Evolutionary conservation across 1,140 invertebrate genomes (phyloP).

Genomic region (Pomacea maculata): DNA sequence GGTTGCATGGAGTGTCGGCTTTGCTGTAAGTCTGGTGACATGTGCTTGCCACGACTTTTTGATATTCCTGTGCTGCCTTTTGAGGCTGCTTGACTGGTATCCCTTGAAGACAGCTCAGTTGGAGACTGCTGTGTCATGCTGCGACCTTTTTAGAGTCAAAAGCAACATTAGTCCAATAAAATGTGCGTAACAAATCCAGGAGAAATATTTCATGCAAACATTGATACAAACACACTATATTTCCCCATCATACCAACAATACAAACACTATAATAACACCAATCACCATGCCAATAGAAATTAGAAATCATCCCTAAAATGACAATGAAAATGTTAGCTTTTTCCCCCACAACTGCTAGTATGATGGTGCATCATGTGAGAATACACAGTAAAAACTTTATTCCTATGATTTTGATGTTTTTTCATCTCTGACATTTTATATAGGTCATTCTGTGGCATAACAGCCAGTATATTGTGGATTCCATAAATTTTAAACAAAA

Average conservation of each 20-base stretch:
- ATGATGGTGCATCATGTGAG: no score
- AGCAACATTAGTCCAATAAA: no score
- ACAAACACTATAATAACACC: neutral
- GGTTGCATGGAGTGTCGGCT: conserved; percentile 28
- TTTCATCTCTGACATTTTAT: no score
- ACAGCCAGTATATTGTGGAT: no score
- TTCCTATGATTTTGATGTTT: no score
- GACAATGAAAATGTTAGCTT: neutral
- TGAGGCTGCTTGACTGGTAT: conserved; percentile 11
- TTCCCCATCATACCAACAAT: neutral
- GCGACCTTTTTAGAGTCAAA: neutral
- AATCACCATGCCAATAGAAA: neutral
- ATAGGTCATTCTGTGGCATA: no score
- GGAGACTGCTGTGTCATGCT: conserved; percentile 9
- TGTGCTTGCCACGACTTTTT: conserved; percentile 18
- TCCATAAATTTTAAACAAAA: neutral
- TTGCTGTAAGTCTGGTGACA: conserved; percentile 33
- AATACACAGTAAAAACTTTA: no score
- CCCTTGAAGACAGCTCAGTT: neutral
- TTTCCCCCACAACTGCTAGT: neutral
- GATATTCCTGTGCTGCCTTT: neutral
- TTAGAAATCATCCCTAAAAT: neutral
- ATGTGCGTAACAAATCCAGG: neutral
- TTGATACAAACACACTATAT: neutral
- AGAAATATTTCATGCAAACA: neutral